These are phyloP conservation scores for Scomber scombrus DNA, from an alignment of 2,113 vertebrate genomes.

Conservation along the genomic window DNA sequence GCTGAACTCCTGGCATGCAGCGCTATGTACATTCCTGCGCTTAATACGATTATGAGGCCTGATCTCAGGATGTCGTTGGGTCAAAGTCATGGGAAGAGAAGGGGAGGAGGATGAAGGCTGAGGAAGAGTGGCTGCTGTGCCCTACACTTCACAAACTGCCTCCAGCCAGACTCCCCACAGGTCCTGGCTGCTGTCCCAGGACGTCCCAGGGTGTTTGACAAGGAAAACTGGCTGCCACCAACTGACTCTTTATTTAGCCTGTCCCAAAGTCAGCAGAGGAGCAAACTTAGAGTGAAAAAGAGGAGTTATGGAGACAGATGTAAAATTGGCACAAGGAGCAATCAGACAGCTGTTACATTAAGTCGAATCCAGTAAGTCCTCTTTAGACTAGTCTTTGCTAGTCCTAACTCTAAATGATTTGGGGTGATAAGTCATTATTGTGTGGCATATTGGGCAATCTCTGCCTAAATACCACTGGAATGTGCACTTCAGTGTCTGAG, in stretches of 20 bases:
- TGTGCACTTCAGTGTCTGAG: constrained; percentile 21
- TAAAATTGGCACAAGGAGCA: not conserved
- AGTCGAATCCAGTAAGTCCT: constrained; percentile 1
- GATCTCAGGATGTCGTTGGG: constrained; percentile 66
- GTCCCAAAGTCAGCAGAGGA: not conserved
- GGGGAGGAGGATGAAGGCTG: not conserved
- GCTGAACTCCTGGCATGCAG: constrained; percentile 50
- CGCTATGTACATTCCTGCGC: constrained; percentile 64
- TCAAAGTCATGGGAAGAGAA: constrained; percentile 48
- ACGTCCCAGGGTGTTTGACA: constrained; percentile 38
- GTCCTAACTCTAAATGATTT: not conserved
- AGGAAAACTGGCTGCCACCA: constrained; percentile 35
- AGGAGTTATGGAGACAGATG: constrained; percentile 20
- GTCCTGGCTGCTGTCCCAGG: constrained; percentile 50
- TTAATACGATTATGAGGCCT: constrained; percentile 76
- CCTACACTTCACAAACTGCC: constrained; percentile 10
- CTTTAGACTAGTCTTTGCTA: no score
- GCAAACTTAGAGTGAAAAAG: not conserved
- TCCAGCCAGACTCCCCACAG: not conserved
- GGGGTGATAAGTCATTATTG: constrained; percentile 6
- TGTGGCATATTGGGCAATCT: constrained; percentile 22
- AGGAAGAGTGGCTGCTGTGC: not conserved
- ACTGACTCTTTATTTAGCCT: constrained; percentile 31
- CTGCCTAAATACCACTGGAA: constrained; percentile 8
- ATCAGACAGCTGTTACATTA: constrained; percentile 18